Evolutionary conservation across 2,888 invertebrate species (phyloP).

Genomic region (Apodemia zela): DNA sequence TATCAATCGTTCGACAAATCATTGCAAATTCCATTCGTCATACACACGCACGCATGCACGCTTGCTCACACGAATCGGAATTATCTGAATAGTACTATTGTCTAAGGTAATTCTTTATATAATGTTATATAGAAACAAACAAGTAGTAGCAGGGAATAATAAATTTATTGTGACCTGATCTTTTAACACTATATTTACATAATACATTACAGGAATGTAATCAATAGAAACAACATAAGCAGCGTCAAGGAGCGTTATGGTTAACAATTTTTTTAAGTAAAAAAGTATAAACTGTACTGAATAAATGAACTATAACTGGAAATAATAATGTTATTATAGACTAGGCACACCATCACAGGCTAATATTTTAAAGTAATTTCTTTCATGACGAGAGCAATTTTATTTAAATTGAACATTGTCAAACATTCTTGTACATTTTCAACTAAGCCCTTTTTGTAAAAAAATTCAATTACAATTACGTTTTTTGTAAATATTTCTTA

Average conservation of each 20-base stretch:
- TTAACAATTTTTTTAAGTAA: too few relatives aligned
- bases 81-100: too few relatives aligned
- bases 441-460: too few relatives aligned
- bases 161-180: conserved; percentile 68
- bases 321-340: neutral
- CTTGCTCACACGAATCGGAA: too few relatives aligned
- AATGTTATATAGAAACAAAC: conserved; percentile 28
- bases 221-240: conserved; percentile 15
- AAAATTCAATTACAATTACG: too few relatives aligned
- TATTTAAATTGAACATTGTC: neutral
- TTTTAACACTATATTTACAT: conserved; percentile 67
- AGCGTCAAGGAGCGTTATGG: neutral
- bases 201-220: conserved; percentile 67
- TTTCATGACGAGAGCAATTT: neutral
- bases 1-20: too few relatives aligned
- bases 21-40: too few relatives aligned
- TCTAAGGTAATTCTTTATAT: too few relatives aligned
- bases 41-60: too few relatives aligned
- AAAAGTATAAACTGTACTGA: neutral
- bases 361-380: too few relatives aligned
- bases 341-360: neutral
- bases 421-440: too few relatives aligned
- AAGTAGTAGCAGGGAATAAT: conserved; percentile 44
- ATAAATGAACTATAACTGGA: neutral
- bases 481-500: too few relatives aligned